phyloP scores from a whole-genome alignment of 1,140 invertebrate species.

The Drosophila aff. region DNA sequence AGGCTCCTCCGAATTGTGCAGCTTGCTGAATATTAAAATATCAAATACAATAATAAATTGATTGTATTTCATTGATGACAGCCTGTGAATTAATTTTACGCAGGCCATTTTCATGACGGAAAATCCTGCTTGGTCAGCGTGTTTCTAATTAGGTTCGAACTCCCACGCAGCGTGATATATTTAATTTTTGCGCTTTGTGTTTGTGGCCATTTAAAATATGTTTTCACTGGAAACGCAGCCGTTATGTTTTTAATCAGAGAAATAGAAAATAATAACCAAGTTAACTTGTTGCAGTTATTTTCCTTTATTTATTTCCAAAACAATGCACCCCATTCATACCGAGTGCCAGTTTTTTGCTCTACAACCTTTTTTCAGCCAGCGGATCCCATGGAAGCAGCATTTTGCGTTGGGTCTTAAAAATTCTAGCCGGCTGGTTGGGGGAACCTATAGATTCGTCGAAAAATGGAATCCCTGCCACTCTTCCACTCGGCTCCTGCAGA shows the following conservation, averaged over 20 bases:
- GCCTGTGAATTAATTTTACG: slow-evolving; percentile 9
- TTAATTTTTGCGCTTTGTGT: neutral
- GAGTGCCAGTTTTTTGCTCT: neutral
- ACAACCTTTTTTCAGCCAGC: neutral
- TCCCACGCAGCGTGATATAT: neutral
- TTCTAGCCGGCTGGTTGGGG: neutral
- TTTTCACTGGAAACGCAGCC: neutral
- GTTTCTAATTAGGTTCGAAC: neutral
- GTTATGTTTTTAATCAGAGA: neutral
- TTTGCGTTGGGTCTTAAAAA: neutral
- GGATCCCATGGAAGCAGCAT: neutral
- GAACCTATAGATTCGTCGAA: slow-evolving; percentile 4
- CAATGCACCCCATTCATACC: neutral
- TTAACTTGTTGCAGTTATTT: neutral
- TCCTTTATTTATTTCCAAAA: neutral
- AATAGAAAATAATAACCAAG: neutral
- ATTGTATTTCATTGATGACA: slow-evolving; percentile 20
- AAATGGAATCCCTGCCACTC: slow-evolving; percentile 8
- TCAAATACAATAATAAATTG: slow-evolving; percentile 13
- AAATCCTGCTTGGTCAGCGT: neutral
- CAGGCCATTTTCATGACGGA: neutral
- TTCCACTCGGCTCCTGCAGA: slow-evolving; percentile 9
- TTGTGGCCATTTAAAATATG: neutral
- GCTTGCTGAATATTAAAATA: slow-evolving; percentile 30
- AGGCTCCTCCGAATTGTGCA: neutral